These are phyloP conservation scores for Rhizomys pruinosus DNA, from an alignment of 2,113 vertebrate species.

Conservation along the genomic window DNA sequence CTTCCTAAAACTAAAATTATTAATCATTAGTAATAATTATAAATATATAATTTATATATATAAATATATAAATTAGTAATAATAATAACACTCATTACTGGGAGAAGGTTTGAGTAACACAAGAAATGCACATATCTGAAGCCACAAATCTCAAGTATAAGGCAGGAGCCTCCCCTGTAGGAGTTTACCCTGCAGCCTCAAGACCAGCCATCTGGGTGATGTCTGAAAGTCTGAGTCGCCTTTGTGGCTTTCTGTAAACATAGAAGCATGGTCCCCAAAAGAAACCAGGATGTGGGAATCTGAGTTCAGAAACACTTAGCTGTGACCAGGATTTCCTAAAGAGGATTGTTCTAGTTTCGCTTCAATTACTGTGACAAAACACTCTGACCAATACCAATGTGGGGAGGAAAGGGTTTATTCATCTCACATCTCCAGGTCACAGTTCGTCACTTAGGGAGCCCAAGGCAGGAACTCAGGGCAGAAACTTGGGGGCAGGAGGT, in stretches of 20 bases:
- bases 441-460: no score
- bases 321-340: conserved; percentile 3
- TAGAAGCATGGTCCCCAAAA: background rate
- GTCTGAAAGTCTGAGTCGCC: background rate
- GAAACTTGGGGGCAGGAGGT: no score
- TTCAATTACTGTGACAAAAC: no score
- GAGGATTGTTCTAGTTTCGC: no score
- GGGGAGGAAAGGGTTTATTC: no score
- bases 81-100: rapidly evolving
- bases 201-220: background rate
- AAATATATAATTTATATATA: no score
- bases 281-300: background rate
- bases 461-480: no score
- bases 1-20: background rate
- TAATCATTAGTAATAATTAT: no score
- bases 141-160: background rate
- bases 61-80: no score
- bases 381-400: no score
- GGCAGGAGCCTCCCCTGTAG: background rate
- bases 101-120: background rate
- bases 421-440: no score
- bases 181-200: background rate
- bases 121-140: background rate
- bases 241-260: background rate
- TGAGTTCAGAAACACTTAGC: background rate